phyloP scores from a whole-genome alignment of 1,140 invertebrate species.

The Drosophila sp. region DNA sequence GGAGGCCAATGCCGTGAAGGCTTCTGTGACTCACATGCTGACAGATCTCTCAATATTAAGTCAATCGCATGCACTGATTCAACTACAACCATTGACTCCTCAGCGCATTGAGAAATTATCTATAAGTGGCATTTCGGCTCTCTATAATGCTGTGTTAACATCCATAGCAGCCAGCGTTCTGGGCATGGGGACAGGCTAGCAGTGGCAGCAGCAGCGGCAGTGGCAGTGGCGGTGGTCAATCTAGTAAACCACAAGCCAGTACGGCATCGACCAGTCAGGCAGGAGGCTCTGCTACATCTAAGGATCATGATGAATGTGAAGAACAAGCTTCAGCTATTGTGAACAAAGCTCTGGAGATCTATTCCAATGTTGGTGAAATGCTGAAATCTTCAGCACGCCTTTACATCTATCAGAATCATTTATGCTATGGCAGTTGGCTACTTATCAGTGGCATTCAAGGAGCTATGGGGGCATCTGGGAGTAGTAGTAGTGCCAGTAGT shows the following conservation, averaged over 20 bases:
- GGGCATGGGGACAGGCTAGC: conserved; percentile 75
- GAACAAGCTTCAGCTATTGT: conserved; percentile 77
- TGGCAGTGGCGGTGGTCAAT: conserved; percentile 34
- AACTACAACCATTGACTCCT: conserved; percentile 91
- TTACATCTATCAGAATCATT: conserved; percentile 93
- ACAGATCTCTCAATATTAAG: conserved; percentile 93
- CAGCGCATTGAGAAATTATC: conserved; percentile 91
- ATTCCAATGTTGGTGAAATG: conserved; percentile 90
- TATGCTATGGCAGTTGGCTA: conserved; percentile 94
- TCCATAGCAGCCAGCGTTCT: conserved; percentile 85
- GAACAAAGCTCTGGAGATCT: conserved; percentile 91
- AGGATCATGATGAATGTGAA: conserved; percentile 75
- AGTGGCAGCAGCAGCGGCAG: conserved; percentile 54
- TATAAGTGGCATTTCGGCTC: conserved; percentile 89
- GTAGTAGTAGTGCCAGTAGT: conserved; percentile 21
- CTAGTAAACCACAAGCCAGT: conserved; percentile 34
- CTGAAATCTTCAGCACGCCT: conserved; percentile 93
- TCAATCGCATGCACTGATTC: conserved; percentile 91
- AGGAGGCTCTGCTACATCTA: conserved; percentile 26
- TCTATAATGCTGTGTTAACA: conserved; percentile 91
- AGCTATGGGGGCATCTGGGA: conserved; percentile 83
- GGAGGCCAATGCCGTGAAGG: conserved; percentile 74
- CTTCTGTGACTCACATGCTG: conserved; percentile 86
- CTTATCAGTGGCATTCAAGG: conserved; percentile 92
- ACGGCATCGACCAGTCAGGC: conserved; percentile 31